A percentile compares a stretch with the other conserved stretches of the same genome.
Evolutionary conservation across 2,797 vertebrate species (phyloP).

Genomic region (Lagothrix lagotricha): DNA sequence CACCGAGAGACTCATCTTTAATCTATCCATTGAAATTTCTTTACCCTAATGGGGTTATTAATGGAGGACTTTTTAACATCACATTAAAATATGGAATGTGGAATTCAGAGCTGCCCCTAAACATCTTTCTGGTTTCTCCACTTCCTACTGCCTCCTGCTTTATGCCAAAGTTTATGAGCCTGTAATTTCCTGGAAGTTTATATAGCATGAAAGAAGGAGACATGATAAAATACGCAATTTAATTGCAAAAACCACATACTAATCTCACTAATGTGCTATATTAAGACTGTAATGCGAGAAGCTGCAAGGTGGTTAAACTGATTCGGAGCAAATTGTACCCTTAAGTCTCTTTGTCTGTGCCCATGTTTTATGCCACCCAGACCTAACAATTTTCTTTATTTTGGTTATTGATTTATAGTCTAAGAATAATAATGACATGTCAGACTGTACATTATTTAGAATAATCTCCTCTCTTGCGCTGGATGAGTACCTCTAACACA

Average conservation of each 20-base stretch:
- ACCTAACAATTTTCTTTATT: conserved; percentile 79
- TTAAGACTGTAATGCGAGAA: conserved; percentile 79
- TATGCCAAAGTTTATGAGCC: conserved; percentile 78
- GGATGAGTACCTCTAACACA: not conserved
- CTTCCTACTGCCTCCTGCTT: conserved; percentile 74
- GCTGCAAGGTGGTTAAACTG: conserved; percentile 81
- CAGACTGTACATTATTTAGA: conserved; percentile 70
- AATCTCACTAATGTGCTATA: conserved; percentile 84
- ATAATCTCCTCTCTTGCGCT: conserved; percentile 38
- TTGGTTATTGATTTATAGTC: conserved; percentile 81
- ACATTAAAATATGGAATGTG: conserved; percentile 38
- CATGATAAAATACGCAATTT: conserved; percentile 85
- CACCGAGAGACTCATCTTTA: conserved; percentile 30
- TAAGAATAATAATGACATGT: conserved; percentile 76
- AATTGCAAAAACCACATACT: conserved; percentile 83
- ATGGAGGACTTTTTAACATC: conserved; percentile 44
- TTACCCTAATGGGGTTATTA: conserved; percentile 12
- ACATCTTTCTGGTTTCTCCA: conserved; percentile 67
- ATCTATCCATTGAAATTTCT: conserved; percentile 38
- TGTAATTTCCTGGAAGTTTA: conserved; percentile 85
- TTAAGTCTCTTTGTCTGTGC: conserved; percentile 72
- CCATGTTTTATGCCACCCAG: conserved; percentile 77
- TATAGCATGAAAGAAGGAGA: conserved; percentile 84
- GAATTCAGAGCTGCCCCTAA: conserved; percentile 10
- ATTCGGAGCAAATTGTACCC: conserved; percentile 79